These are phyloP conservation scores for Siniperca knerii DNA, from an alignment of 2,113 vertebrate species.

Conservation along the genomic window DNA sequence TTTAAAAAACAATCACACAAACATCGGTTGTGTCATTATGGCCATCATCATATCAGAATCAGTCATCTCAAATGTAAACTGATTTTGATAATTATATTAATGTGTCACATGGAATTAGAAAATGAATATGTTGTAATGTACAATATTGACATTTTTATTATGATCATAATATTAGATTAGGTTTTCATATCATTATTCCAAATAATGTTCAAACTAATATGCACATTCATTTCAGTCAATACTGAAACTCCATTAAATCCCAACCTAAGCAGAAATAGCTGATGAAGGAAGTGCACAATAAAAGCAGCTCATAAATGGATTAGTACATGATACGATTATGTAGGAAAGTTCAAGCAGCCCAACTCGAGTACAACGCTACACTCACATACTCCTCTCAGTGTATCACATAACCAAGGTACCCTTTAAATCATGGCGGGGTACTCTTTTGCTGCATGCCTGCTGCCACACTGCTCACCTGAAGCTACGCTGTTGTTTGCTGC, in stretches of 20 bases:
- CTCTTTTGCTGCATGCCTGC: no score
- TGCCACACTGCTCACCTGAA: no score
- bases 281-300: not conserved
- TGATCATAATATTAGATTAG: not conserved
- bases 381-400: no score
- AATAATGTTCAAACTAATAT: no score
- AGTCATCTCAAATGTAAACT: not conserved
- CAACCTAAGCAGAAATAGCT: not conserved
- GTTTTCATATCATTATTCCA: not conserved
- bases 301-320: not conserved
- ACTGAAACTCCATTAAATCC: not conserved
- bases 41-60: not conserved
- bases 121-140: not conserved
- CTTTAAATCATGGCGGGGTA: no score
- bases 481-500: no score
- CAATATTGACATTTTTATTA: not conserved
- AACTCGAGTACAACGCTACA: no score
- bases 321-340: not conserved
- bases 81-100: not conserved
- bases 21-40: not conserved
- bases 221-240: not conserved
- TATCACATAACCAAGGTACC: no score
- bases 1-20: not conserved
- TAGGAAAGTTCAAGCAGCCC: no score
- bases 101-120: not conserved